Evolutionary conservation across 2,888 invertebrate genomes (phyloP), one percentile per base, ranked within the genome.

Genomic region (Drosophila multiciliata): DNA sequence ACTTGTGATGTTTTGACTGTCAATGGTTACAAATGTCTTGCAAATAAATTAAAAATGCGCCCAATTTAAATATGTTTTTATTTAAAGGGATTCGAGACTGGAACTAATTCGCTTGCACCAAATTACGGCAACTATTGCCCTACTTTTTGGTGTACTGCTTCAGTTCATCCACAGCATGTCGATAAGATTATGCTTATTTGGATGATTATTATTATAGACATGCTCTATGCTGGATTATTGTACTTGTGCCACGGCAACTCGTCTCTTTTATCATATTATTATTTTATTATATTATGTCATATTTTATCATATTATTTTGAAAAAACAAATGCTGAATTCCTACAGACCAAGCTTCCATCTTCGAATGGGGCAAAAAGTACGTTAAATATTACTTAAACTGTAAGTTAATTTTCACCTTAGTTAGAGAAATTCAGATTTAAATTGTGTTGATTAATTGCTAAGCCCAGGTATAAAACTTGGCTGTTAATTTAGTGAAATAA

Each of bases 81-180:
- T 23, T 29, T 7, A 12, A 75, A 77, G n/a, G n/a, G 8, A 23
- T 55, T 0, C 0, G 0, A 6, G n/a, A 8, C 7, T 77, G 52
- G 48, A 52, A 17, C 8, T 15, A 29, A 63, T 77, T 26, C 67
- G 75, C 1, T 7, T 49, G 3, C 29, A 55, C 11, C 73, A 75
- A n/a, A 63, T 77, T 53, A 20, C 52, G 15, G 78, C 73, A 17
- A 73, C 78, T n/a, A 8, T 68, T 49, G 48, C 9, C 3, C 54
- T 63, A 1, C 42, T 68, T 7, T 76, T 80, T 38, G 77, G 77
- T 1, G 48, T 65, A 15, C 36, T 73, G 2, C 59, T 29, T n/a
- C n/a, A 11, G 54, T 58, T 7, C 69, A 73, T 33, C 15, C 26
- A n/a, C 54, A 38, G 48, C 76, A 78, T 15, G 59, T 59, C 40